These are phyloP conservation scores for Capromys pilorides DNA, from an alignment of 2,797 vertebrate genomes.

Conservation along the genomic window DNA sequence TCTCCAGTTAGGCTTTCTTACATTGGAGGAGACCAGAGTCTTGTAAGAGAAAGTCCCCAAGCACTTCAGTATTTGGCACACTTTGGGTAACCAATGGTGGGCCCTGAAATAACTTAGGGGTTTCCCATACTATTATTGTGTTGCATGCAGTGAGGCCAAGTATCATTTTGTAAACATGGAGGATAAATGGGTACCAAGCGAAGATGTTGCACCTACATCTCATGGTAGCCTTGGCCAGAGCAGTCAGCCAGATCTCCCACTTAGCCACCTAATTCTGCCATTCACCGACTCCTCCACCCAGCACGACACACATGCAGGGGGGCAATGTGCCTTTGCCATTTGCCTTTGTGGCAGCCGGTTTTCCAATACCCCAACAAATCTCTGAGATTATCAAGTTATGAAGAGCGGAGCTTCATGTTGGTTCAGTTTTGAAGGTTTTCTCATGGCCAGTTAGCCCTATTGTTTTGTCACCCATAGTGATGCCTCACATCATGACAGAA, in stretches of 20 bases:
- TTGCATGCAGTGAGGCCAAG: background rate
- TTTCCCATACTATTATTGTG: background rate
- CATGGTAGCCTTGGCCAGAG: background rate
- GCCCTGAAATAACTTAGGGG: background rate
- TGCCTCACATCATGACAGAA: background rate
- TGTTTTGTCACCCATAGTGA: background rate
- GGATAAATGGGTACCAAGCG: rapidly evolving
- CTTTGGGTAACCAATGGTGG: too few species aligned
- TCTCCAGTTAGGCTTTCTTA: background rate
- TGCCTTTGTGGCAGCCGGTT: background rate
- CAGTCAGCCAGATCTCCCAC: too few species aligned
- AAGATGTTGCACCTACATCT: background rate
- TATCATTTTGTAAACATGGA: background rate
- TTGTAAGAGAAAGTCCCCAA: background rate
- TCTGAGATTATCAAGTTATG: background rate
- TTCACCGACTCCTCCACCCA: background rate
- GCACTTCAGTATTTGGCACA: background rate
- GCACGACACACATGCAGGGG: rapidly evolving
- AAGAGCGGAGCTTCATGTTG: background rate
- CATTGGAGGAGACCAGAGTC: background rate
- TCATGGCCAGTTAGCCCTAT: background rate
- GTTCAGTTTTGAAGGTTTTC: background rate
- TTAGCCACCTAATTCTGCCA: rapidly evolving
- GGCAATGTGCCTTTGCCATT: background rate
- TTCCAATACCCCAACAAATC: background rate